Percentiles rank a stretch among this genome's conserved stretches.
phyloP scores from a whole-genome alignment of 92 coral and sea anemone genomes.

The Parazoanthus swiftii region DNA sequence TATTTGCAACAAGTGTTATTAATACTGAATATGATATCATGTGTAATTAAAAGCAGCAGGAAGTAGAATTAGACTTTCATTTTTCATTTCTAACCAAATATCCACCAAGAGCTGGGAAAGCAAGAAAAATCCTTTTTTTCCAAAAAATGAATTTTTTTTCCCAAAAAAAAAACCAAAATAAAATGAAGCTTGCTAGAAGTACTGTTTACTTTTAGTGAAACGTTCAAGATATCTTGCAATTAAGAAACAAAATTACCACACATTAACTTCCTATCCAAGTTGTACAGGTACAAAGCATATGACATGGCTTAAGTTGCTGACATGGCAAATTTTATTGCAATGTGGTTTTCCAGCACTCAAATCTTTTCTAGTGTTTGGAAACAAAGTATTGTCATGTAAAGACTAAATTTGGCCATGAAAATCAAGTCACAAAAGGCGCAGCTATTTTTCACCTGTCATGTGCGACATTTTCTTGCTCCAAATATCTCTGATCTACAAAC shows the following conservation, averaged over 20 bases:
- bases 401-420: neutral
- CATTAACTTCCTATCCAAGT: neutral
- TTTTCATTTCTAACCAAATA: neutral
- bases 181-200: neutral
- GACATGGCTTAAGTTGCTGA: neutral
- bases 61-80: neutral
- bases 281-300: neutral
- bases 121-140: neutral
- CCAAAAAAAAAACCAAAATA: neutral
- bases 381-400: neutral
- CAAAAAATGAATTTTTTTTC: neutral
- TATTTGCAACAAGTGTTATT: neutral
- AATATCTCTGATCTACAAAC: neutral
- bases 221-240: slow-evolving; percentile 11
- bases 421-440: neutral
- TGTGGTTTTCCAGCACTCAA: neutral
- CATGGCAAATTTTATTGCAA: neutral
- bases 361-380: too few relatives aligned
- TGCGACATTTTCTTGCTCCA: neutral
- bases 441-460: neutral
- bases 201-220: neutral
- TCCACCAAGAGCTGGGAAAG: neutral
- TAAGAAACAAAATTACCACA: neutral
- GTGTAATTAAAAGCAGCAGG: neutral
- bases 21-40: neutral